Conservation (phyloP, 2,113 vertebrate genomes). For the Oncorhynchus kisutch region DNA sequence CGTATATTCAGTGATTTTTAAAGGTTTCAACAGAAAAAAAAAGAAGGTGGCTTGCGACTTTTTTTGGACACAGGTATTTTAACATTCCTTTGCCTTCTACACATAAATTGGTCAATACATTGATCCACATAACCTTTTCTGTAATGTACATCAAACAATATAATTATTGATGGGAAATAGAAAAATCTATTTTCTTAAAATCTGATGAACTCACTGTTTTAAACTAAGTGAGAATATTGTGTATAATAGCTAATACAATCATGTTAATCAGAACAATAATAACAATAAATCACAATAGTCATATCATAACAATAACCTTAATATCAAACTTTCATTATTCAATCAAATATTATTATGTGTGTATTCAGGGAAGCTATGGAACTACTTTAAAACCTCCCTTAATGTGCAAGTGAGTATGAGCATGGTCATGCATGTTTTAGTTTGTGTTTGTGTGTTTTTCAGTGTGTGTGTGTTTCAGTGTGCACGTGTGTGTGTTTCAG, state of each 20-base stretch:
- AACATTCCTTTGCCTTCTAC: not conserved
- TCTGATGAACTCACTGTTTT: not conserved
- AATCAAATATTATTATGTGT: not conserved
- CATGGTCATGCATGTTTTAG: not conserved
- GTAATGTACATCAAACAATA: not conserved
- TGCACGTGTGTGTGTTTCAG: not conserved
- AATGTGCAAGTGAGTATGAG: slow-evolving; percentile 2
- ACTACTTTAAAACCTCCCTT: slow-evolving; percentile 11
- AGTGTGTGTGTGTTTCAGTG: too few relatives aligned
- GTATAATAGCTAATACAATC: too few relatives aligned
- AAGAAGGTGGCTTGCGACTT: not conserved
- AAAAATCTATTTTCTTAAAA: not conserved
- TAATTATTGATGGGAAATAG: not conserved
- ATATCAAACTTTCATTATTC: not conserved
- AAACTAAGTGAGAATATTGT: not conserved
- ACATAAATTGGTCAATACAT: not conserved
- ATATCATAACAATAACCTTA: not conserved
- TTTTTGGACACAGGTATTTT: not conserved
- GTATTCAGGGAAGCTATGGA: not conserved
- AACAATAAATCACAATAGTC: not conserved
- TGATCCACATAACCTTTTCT: slow-evolving; percentile 1
- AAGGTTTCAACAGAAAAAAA: not conserved
- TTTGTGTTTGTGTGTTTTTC: not conserved
- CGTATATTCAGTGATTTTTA: not conserved
- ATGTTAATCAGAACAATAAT: not conserved